Percentiles rank a stretch among this genome's conserved stretches.
Evolutionary conservation across 2,113 vertebrate genomes (phyloP).

Genomic region (Agelaius phoeniceus): DNA sequence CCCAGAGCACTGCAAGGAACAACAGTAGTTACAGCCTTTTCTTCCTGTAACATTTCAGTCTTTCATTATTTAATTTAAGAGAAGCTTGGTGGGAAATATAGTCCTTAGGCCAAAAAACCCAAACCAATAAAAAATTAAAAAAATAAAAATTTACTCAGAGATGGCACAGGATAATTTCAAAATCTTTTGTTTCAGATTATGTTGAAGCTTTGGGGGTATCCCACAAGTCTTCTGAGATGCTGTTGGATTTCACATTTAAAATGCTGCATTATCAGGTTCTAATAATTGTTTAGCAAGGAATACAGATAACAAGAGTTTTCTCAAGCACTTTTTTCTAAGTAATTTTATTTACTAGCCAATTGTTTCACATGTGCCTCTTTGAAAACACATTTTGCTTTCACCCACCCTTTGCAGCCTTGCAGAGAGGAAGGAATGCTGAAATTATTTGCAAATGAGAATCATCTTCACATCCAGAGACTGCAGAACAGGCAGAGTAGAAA

Average conservation of each 20-base stretch:
- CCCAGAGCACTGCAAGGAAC: background rate
- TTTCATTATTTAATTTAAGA: background rate
- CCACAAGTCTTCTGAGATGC: background rate
- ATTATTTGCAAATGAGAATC: constrained; percentile 39
- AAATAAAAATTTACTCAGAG: background rate
- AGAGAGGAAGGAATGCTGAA: background rate
- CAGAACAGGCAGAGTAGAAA: background rate
- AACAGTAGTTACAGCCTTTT: background rate
- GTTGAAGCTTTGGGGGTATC: background rate
- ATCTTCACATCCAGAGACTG: background rate
- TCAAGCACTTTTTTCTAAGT: background rate
- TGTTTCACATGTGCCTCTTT: background rate
- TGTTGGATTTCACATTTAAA: background rate
- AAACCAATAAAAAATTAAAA: background rate
- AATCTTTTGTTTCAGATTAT: background rate
- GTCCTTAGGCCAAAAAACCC: background rate
- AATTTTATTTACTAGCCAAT: background rate
- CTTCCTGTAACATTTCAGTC: constrained; percentile 2
- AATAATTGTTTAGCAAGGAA: background rate
- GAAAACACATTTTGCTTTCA: constrained; percentile 30
- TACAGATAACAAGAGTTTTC: background rate
- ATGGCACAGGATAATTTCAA: background rate
- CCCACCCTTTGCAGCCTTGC: background rate
- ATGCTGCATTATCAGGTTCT: background rate
- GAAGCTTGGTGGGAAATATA: background rate